phyloP scores from a whole-genome alignment of 2,113 vertebrate genomes.

The Tenebrosternarchus preto region DNA sequence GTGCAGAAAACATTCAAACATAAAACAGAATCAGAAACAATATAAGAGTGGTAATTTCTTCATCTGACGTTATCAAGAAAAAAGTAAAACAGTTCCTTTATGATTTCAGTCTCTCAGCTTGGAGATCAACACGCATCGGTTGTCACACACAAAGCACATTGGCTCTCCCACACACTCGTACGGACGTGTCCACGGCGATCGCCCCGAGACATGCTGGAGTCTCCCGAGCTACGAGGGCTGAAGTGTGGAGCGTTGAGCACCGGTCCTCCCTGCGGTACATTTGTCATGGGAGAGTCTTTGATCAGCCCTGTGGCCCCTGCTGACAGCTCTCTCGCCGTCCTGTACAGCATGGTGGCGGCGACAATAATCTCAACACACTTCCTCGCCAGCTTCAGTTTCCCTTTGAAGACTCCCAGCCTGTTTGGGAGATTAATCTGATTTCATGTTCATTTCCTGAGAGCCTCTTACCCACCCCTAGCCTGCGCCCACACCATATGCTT shows the following conservation, averaged over 20 bases:
- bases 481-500: conserved; percentile 13
- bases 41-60: background rate
- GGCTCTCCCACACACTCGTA: too few species aligned
- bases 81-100: background rate
- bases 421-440: conserved; percentile 40
- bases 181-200: background rate
- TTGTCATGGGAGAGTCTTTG: conserved; percentile 43
- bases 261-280: conserved; percentile 36
- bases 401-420: conserved; percentile 33
- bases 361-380: conserved; percentile 49
- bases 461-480: conserved; percentile 20
- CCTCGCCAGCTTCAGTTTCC: conserved; percentile 10
- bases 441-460: conserved; percentile 44
- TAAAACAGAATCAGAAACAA: too few species aligned
- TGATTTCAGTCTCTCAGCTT: background rate
- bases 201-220: conserved; percentile 22
- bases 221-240: conserved; percentile 9
- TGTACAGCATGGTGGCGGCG: conserved; percentile 25
- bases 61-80: too few species aligned
- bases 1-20: too few species aligned
- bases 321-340: conserved; percentile 13
- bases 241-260: conserved; percentile 44
- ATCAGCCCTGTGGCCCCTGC: conserved; percentile 36
- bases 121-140: conserved; percentile 30
- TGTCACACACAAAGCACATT: background rate